Base-by-base conservation (phyloP, 2,113 vertebrate genomes). In the Tangachromis dhanisi region DNA sequence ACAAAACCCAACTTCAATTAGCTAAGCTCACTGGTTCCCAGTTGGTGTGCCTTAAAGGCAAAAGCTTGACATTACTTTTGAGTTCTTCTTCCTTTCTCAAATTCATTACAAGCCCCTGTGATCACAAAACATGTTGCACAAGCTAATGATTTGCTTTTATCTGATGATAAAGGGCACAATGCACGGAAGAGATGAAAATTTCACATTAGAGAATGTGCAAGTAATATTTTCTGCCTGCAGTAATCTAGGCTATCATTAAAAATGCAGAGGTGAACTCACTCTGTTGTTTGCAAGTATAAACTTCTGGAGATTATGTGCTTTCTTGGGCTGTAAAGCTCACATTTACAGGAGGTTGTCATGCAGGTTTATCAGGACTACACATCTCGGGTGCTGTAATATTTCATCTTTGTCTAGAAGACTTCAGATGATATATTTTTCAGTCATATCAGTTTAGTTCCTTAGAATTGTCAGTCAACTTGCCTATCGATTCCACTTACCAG, bases 1-100 rank as follows among this genome's bases (percentile, higher is more conserved):
- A 92, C 92, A 90, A 92, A 93, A 90, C 81, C 88, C 47, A 73
- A 49, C 89, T 85, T 90, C 91, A 92, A 92, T 92, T 91, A 93
- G 89, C 85, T 16, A 84, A 82, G 86, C 88, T 84, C 82, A 83
- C 86, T 86, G 88, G 90, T 87, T 89, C 86, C 86, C 89, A 83
- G 88, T 87, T 88, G 88, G 86, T 87, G 89, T 78, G 86, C 88
- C 88, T 93, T 83, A 80, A 90, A 90, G 91, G 90, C 83, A 82
- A 86, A 84, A 33, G 84, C 87, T 90, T 73, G 42, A 78, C 84
- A 86, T 82, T 63, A 19, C 80, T 81, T 88, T 47, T 83, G 80
- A 86, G 81, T 82, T 73, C 81, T 53, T 66, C 55, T 79, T 85
- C 33, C 47, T 86, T 84, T 83, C 51, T 61, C 2, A 8, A 87